Conservation (phyloP, 1,140 invertebrate genomes). For the Drosophila asahinai region DNA sequence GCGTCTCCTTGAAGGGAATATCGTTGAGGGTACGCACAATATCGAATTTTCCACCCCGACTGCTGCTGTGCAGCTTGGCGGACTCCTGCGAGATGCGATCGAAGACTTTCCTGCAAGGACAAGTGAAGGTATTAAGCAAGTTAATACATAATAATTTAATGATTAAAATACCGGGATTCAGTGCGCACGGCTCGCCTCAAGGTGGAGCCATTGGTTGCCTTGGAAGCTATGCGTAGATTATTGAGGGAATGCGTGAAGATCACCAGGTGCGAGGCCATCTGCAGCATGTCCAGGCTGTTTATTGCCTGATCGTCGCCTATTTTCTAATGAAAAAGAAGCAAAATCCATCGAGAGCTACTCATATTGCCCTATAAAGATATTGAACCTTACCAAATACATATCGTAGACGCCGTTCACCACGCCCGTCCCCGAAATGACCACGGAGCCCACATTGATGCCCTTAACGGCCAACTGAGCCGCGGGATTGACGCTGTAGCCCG, state of each 20-base stretch:
- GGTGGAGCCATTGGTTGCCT: conserved; percentile 57
- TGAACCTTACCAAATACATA: conserved; percentile 56
- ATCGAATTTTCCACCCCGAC: conserved; percentile 52
- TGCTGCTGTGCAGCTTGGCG: conserved; percentile 42
- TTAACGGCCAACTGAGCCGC: conserved; percentile 58
- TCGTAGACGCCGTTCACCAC: conserved; percentile 67
- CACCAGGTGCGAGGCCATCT: conserved; percentile 68
- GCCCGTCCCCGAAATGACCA: conserved; percentile 69
- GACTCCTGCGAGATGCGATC: conserved; percentile 56
- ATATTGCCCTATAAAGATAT: no score
- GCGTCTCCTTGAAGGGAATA: conserved; percentile 69
- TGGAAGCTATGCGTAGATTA: conserved; percentile 68
- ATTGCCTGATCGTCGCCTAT: conserved; percentile 63
- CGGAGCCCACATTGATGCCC: conserved; percentile 68
- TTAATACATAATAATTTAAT: fast-evolving
- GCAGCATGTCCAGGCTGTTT: conserved; percentile 58
- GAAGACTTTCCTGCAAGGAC: conserved; percentile 36
- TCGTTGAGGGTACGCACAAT: conserved; percentile 76
- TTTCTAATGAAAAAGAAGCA: conserved; percentile 19
- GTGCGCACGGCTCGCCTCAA: conserved; percentile 48
- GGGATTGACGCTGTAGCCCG: conserved; percentile 39
- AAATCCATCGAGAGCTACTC: no score
- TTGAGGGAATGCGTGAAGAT: conserved; percentile 77
- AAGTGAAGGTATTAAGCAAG: not conserved
- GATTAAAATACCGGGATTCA: conserved; percentile 37